Evolutionary conservation across 2,113 vertebrate genomes (phyloP).

Genomic region (Microcebus lehilahytsara): DNA sequence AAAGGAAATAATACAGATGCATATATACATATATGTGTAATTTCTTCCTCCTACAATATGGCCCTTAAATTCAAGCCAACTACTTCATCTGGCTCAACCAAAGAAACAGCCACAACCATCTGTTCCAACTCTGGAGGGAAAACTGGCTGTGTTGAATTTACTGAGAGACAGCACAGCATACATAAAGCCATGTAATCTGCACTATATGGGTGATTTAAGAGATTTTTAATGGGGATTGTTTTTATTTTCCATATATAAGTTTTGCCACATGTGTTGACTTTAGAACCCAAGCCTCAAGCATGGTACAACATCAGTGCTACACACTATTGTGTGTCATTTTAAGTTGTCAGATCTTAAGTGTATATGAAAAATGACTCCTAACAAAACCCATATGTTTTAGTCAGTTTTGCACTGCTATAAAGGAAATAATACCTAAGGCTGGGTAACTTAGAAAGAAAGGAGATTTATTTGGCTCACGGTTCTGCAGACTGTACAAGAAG

Average conservation of each 20-base stretch:
- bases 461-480: no score
- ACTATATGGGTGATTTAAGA: background rate
- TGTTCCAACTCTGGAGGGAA: conserved; percentile 61
- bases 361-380: background rate
- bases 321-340: background rate
- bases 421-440: no score
- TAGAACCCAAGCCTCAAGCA: background rate
- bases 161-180: conserved; percentile 22
- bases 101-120: conserved; percentile 74
- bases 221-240: background rate
- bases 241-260: background rate
- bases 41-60: conserved; percentile 54
- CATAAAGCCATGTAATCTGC: background rate
- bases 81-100: conserved; percentile 72
- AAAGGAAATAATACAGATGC: conserved; percentile 66
- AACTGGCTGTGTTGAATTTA: conserved; percentile 44
- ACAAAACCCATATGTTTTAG: background rate
- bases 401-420: no score
- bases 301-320: background rate
- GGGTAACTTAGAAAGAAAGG: no score
- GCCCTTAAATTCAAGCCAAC: conserved; percentile 67
- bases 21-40: conserved; percentile 43
- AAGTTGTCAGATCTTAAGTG: background rate
- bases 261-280: background rate
- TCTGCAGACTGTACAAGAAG: no score